Evolutionary conservation across 2,113 vertebrate species (phyloP), one percentile per base, ranked within the genome.

Genomic region (Indicator indicator): DNA sequence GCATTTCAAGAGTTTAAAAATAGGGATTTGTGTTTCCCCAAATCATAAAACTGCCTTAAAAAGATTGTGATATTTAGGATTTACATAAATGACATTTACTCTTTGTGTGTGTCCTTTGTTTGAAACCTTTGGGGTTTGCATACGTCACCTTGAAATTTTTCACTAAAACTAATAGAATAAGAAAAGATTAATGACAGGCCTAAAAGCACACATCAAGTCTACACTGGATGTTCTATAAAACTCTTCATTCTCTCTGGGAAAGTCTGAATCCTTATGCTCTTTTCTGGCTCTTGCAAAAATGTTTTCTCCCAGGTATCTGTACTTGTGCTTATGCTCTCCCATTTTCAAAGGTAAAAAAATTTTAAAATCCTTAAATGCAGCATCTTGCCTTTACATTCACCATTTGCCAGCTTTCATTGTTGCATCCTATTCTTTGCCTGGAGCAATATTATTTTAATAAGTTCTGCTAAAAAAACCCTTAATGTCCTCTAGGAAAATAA

Each of bases 391-490:
- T 96, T 95, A 21, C 81, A 77, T 73, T 77, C 56, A 68, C 26
- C 46, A 12, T 54, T 92, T 94, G 86, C 80, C 63, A 92, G 17
- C n/a, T 95, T 83, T 90, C 70, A 50, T 92, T 90, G 89, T 26
- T 93, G 28, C 27, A 27, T 56, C 27, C 70, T 90, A 23, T 59
- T 67, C 60, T 86, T 83, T 94, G 80, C 86, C 82, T 79, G 32
- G 11, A 95, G 86, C 50, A 88, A n/a, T 93, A 94, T 93, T 69
- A 89, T 94, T 96, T 95, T 89, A 83, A 83, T 55, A 36, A 36
- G 72, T 76, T 94, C 55, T 83, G 30, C 67, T 95, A 83, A 87
- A 88, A 93, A 58, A 40, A 5, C 1, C 9, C 17, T 76, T 72
- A 67, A 64, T 1, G 3, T 83, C 19, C 28, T 86, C 21, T 52